Conservation (phyloP, 2,113 vertebrate genomes). For the Pipra filicauda region DNA sequence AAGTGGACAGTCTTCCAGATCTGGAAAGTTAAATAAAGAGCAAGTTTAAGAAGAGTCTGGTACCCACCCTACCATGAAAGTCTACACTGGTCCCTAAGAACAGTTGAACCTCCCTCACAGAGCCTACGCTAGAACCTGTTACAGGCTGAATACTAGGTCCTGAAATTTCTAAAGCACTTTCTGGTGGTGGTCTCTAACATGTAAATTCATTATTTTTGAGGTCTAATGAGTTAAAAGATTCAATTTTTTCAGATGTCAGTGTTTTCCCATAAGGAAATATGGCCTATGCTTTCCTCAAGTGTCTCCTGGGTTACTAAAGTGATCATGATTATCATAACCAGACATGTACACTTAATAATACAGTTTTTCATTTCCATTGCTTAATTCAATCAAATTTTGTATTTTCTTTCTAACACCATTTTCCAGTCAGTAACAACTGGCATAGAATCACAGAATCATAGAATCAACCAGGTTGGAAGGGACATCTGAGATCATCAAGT, state of each 20-base stretch:
- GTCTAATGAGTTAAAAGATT: not conserved
- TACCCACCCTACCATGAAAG: not conserved
- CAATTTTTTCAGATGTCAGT: not conserved
- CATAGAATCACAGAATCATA: too few relatives aligned
- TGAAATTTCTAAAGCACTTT: not conserved
- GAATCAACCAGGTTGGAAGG: too few relatives aligned
- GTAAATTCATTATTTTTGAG: not conserved
- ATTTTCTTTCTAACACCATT: not conserved
- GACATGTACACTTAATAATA: not conserved
- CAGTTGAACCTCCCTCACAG: not conserved
- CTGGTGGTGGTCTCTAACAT: not conserved
- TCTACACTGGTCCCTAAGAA: accelerated
- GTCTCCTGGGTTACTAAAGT: not conserved
- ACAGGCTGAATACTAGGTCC: not conserved
- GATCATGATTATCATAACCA: not conserved
- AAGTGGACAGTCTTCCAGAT: not conserved
- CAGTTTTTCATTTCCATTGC: not conserved
- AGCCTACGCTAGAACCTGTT: not conserved
- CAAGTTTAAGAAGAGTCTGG: not conserved
- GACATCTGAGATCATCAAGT: too few relatives aligned
- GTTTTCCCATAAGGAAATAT: not conserved
- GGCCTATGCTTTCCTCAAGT: not conserved
- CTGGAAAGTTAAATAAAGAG: not conserved
- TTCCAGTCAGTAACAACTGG: not conserved
- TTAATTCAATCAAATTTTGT: not conserved